phyloP scores from a whole-genome alignment of 2,113 vertebrate genomes.

The Saccopteryx leptura region DNA sequence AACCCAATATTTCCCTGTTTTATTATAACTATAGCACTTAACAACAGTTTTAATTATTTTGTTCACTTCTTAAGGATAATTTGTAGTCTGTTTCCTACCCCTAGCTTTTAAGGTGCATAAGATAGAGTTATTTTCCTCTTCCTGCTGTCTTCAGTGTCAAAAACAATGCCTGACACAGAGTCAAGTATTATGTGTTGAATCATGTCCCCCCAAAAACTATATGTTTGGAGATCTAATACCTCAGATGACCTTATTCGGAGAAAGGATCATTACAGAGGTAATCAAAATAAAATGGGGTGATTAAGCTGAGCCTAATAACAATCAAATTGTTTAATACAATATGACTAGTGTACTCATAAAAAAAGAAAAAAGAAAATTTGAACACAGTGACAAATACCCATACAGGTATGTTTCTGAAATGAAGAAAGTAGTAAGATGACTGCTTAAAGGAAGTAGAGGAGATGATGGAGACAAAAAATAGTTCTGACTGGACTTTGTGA shows the following conservation, averaged over 20 bases:
- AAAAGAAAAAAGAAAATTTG: neutral
- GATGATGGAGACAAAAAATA: neutral
- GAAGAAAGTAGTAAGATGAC: neutral
- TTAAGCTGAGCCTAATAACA: neutral
- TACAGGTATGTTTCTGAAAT: neutral
- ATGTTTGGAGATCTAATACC: neutral
- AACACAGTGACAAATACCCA: neutral
- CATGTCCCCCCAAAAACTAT: neutral
- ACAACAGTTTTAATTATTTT: neutral
- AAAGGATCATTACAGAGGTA: neutral
- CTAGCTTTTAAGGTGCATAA: neutral
- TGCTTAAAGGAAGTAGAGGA: neutral
- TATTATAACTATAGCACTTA: neutral
- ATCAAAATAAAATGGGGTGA: neutral
- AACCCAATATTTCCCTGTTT: neutral
- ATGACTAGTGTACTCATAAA: neutral
- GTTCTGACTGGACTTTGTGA: neutral
- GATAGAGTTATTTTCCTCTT: neutral
- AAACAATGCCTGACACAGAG: neutral
- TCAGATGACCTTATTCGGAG: conserved; percentile 7
- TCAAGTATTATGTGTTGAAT: neutral
- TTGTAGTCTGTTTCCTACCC: neutral
- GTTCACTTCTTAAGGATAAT: neutral
- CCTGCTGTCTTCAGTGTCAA: neutral
- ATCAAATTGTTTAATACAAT: neutral